Base-by-base conservation (phyloP, 2,797 vertebrate species). In the Leptoclinus maculatus region DNA sequence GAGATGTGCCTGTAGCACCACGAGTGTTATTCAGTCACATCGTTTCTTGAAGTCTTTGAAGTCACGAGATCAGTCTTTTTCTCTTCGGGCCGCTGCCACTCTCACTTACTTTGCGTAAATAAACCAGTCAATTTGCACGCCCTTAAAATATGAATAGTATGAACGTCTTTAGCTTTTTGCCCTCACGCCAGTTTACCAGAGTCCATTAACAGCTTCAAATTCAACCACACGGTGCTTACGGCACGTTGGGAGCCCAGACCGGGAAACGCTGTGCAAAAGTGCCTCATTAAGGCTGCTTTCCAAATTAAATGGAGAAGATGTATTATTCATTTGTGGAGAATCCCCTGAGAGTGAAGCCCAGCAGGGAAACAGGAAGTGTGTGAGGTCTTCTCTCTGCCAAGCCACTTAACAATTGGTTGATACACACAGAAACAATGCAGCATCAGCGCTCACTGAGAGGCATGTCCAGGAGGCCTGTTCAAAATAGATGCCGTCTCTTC, bases 231-330 rank as follows among this genome's bases (percentile, higher is more conserved):
- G 19, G 63, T 10, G 76, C 82, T 86, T 0, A 29, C 58, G 66
- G 76, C 82, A 66, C 23, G 43, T 14, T 14, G 71, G 63, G 59
- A 51, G 74, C 83, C 78, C 56, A 32, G 68, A 54, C 76, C 27
- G 51, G 66, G 59, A 74, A 77, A 76, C 19, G 68, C 74, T 25
- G 71, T 17, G 79, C 71, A 72, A 86, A 87, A 87, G 78, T 75
- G 80, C 82, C 86, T 92, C 85, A 89, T 93, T 92, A 91, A 59
- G 16, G 57, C 71, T 85, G 74, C 86, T 87, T 87, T 88, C 80
- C 78, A 91, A 90, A 91, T 92, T 80, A 93, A 93, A 91, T 74
- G 82, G 84, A 69, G 66, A 71, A 47, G 71, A 91, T 91, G 86
- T 86, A 78, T 92, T 89, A 93, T 91, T 93, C 89, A 93, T 89